Conservation (phyloP, 2,113 vertebrate genomes). For the Saguinus imperator region DNA sequence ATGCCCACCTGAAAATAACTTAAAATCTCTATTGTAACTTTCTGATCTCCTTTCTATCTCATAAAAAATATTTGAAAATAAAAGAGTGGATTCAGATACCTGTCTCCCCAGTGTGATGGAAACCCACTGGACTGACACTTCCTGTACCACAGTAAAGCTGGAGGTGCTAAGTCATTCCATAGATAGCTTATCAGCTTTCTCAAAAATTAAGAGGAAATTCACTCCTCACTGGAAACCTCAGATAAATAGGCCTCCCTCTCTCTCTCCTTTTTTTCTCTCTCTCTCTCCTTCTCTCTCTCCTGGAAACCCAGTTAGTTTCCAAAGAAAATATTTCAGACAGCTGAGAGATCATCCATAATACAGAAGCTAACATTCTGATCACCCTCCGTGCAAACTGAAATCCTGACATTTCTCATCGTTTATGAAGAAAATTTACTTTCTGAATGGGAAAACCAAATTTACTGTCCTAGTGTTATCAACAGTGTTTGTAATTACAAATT, state of each 20-base stretch:
- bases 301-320: neutral
- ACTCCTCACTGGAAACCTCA: neutral
- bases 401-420: neutral
- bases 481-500: neutral
- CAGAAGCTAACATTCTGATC: neutral
- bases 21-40: constrained; percentile 27
- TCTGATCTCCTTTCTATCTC: constrained; percentile 3
- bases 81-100: neutral
- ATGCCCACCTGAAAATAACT: constrained; percentile 37
- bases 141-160: neutral
- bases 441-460: neutral
- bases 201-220: neutral
- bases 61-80: constrained; percentile 39
- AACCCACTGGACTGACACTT: neutral
- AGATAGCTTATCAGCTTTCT: neutral
- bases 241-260: neutral
- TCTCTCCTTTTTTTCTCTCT: neutral
- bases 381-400: neutral
- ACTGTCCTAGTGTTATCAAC: neutral
- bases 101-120: neutral
- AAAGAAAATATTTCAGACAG: neutral
- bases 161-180: neutral
- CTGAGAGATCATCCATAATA: neutral
- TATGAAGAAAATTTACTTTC: neutral
- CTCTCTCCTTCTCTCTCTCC: neutral